phyloP scores from a whole-genome alignment of 2,888 invertebrate genomes.

The Leptogaster cylindrica region DNA sequence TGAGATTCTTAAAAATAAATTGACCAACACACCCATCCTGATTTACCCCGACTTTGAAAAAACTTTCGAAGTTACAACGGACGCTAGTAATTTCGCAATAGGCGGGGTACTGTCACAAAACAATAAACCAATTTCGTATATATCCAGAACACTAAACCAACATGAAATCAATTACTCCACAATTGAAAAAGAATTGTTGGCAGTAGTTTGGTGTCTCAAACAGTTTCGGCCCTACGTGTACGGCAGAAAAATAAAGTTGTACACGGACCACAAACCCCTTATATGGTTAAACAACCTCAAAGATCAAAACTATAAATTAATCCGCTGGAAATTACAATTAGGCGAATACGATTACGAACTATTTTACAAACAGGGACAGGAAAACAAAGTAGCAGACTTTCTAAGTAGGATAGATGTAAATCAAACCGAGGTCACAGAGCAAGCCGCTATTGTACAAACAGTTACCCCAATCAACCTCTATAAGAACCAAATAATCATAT shows the following conservation, averaged over 20 bases:
- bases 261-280: not conserved
- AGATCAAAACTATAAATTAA: constrained; percentile 3
- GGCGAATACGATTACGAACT: constrained; percentile 13
- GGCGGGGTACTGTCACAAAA: constrained; percentile 50
- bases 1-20: constrained; percentile 38
- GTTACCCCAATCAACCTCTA: constrained; percentile 16
- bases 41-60: constrained; percentile 55
- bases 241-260: too few species aligned
- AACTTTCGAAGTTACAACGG: constrained; percentile 52
- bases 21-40: constrained; percentile 52
- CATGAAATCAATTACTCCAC: constrained; percentile 49
- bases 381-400: too few species aligned
- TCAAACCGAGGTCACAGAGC: not conserved
- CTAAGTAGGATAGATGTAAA: not conserved
- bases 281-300: not conserved
- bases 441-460: not conserved
- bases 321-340: constrained; percentile 3
- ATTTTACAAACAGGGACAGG: constrained; percentile 14
- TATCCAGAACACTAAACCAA: constrained; percentile 14
- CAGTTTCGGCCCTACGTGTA: constrained; percentile 1
- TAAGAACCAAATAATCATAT: constrained; percentile 21
- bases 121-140: constrained; percentile 50
- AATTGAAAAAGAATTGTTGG: constrained; percentile 35
- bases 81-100: constrained; percentile 51
- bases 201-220: not conserved